Evolutionary conservation across 2,113 vertebrate genomes (phyloP), one percentile per base, ranked within the genome.

Genomic region (Charina bottae): DNA sequence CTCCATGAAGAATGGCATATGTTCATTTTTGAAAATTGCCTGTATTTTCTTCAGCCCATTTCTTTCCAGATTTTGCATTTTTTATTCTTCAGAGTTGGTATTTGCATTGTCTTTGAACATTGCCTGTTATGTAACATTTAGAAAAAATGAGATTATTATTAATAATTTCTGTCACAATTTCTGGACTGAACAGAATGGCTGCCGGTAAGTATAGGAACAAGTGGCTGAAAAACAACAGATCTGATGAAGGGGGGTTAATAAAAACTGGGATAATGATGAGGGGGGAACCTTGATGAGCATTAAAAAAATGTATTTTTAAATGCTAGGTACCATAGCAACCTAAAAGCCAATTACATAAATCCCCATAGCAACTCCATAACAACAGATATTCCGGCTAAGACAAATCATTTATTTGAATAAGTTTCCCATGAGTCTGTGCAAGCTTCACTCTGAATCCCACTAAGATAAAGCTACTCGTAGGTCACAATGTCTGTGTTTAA

Each of bases 351-450:
- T 89, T 92, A 89, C 68, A 92, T 92, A 85, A 89, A 89, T 85
- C 49, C 87, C 87, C 58, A 89, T 92, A 92, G 87, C 87, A 92
- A 92, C 87, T 85, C 87, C 91, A 92, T 89, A 92, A 92, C 91
- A 92, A 92, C 87, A 89, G 49, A 85, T 83, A 92, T 92, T 54
- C 78, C 84, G 33, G 58, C 87, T 64, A 84, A 85, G 72, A 64
- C 56, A 89, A 92, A 92, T 92, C 83, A 89, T 85, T 62, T 89
- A 92, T 92, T 92, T 33, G 56, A 59, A 83, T 88, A 92, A 89
- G n/a, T 54, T 59, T 92, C 64, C 54, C 46, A 55, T 53, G 23
- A 62, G 46, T 84, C 56, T 64, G 19, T 17, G 23, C 28, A 12
- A 83, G 72, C 68, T 84, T 88, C 68, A 62, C 12, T 33, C 88